phyloP scores from a whole-genome alignment of 2,797 vertebrate species.

The Scarus forsteni region DNA sequence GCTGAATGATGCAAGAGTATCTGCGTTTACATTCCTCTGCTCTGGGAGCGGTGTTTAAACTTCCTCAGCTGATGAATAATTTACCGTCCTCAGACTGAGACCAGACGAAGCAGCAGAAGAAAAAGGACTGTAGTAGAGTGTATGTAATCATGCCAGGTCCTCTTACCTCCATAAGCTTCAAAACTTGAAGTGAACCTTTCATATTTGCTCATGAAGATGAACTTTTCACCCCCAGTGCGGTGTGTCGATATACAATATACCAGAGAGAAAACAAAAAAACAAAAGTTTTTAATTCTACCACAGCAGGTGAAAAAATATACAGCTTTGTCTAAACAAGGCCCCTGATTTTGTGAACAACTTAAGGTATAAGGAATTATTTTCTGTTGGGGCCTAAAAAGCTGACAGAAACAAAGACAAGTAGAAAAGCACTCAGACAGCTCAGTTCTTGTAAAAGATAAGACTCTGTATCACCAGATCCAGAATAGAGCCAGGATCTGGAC shows the following conservation, averaged over 20 bases:
- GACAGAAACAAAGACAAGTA: neutral
- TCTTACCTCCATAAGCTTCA: constrained; percentile 38
- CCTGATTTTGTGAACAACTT: constrained; percentile 20
- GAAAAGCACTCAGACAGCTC: too few species aligned
- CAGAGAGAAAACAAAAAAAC: constrained; percentile 46
- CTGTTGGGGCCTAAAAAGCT: constrained; percentile 7
- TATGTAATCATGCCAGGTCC: constrained; percentile 18
- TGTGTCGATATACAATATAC: constrained; percentile 19
- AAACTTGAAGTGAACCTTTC: constrained; percentile 1
- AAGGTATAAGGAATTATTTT: constrained; percentile 21
- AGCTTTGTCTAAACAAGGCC: constrained; percentile 11
- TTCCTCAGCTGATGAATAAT: constrained; percentile 69
- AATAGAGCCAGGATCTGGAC: too few species aligned
- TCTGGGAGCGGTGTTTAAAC: constrained; percentile 65
- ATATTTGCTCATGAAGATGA: neutral
- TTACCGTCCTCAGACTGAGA: constrained; percentile 55
- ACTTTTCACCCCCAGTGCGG: constrained; percentile 28
- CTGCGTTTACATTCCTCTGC: constrained; percentile 54
- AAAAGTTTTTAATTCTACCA: constrained; percentile 48
- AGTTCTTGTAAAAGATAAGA: too few species aligned
- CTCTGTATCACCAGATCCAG: too few species aligned
- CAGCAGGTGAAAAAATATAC: constrained; percentile 40
- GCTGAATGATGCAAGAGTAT: constrained; percentile 65
- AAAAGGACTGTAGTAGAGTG: constrained; percentile 14
- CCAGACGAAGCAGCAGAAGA: constrained; percentile 46